A percentile compares a stretch with the other conserved stretches of the same genome.
Conservation (phyloP, 2,797 vertebrate species). For the Premnoplex brunnescens region DNA sequence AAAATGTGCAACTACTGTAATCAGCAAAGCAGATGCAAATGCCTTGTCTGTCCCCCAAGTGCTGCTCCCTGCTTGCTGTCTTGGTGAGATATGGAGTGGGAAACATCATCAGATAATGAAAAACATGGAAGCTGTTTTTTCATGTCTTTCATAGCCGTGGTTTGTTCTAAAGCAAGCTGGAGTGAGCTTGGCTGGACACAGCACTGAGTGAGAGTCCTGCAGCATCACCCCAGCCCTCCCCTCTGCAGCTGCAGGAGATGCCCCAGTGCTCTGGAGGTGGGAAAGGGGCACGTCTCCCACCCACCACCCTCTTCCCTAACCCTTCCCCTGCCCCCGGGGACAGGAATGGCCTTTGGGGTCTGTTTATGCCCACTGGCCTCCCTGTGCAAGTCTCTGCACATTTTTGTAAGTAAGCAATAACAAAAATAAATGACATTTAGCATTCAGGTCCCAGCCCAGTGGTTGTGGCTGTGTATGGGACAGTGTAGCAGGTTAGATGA, state of each 20-base stretch:
- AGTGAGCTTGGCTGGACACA: background rate
- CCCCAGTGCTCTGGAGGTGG: accelerated
- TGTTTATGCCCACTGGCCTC: background rate
- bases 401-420: background rate
- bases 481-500: background rate
- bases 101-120: background rate
- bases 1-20: slow-evolving; percentile 32
- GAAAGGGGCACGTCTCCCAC: background rate
- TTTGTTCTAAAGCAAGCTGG: background rate
- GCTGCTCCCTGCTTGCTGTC: background rate
- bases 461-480: background rate
- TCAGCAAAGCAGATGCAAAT: slow-evolving; percentile 54
- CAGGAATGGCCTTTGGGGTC: background rate
- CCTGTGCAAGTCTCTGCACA: background rate
- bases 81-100: background rate
- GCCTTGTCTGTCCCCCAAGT: background rate
- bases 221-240: accelerated
- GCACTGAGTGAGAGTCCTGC: accelerated
- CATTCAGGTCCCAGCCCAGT: background rate
- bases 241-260: background rate
- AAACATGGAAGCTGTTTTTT: background rate
- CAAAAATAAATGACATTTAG: slow-evolving; percentile 13
- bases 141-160: background rate
- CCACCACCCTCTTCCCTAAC: accelerated
- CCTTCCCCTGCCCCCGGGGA: background rate